Base-by-base conservation (phyloP, 2,797 vertebrate genomes). In the Apogon talboti region DNA sequence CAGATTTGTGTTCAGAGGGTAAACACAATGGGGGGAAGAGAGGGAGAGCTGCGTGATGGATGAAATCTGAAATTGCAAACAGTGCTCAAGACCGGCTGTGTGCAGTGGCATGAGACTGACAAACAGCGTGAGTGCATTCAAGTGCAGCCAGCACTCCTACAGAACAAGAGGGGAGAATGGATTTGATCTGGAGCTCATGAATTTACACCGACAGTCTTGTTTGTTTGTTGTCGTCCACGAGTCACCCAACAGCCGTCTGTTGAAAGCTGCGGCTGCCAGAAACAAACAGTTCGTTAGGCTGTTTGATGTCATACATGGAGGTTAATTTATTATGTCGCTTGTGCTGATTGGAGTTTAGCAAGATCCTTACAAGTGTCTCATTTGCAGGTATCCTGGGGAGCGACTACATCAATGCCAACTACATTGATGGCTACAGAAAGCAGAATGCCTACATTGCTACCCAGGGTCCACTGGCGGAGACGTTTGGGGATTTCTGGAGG, bases 381-480 rank as follows among this genome's bases (percentile, higher is more conserved):
- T 73, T 60, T 37, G 41, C 75, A 99, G 98, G 96, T 47, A 94
- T 98, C 35, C 91, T 96, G 88, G 97, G 97, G 52, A 98, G 97
- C 0, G 97, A 99, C 74, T 99, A 99, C 90, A 97, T 99, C 86
- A 99, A 99, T 0, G 96, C 98, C 85, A 99, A 99, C 93, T 98
- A 98, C 86, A 96, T 99, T 0, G 98, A 99, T 0, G 98, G 98
- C 68, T 99, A 98, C 89, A 93, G 98, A 74, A 97, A 98, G 93
- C 98, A 99, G 91, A 99, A 98, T 1, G 98, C 97, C 0, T 99
- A 99, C 92, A 99, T 99, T 0, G 97, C 97, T 79, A 99, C 97
- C 0, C 98, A 99, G 89, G 98, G 98, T 0, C 96, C 98, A 0
- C 92, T 99, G 85, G 95, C 96, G 0, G 98, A 99, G 89, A 98